Evolutionary conservation across 2,113 vertebrate species (phyloP).

Genomic region (Sorex fumeus): DNA sequence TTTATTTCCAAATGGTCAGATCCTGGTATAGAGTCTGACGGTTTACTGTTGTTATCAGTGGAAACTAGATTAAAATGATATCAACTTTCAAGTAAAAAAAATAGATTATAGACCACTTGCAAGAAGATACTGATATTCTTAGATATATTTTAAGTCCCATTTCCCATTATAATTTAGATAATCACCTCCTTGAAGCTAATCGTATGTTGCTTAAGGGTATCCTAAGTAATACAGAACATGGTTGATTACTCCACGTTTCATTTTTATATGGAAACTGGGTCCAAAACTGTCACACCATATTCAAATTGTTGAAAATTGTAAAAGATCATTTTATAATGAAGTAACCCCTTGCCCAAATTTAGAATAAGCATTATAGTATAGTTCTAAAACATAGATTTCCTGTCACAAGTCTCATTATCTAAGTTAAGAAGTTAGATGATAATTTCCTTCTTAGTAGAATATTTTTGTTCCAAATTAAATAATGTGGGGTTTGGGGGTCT

Average conservation of each 20-base stretch:
- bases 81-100: slow-evolving; percentile 67
- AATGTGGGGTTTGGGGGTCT: too few relatives aligned
- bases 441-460: background rate
- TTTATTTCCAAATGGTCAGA: slow-evolving; percentile 76
- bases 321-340: background rate
- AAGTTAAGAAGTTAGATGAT: background rate
- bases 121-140: background rate
- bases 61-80: slow-evolving; percentile 58
- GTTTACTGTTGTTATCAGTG: slow-evolving; percentile 53
- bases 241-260: background rate
- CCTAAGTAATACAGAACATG: background rate
- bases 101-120: slow-evolving; percentile 56
- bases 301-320: background rate
- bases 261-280: slow-evolving; percentile 20
- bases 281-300: background rate
- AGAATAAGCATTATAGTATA: background rate
- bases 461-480: background rate
- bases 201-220: background rate
- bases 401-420: background rate
- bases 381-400: background rate
- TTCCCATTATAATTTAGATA: slow-evolving; percentile 45
- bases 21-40: slow-evolving; percentile 61
- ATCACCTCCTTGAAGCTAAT: slow-evolving; percentile 4
- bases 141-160: slow-evolving; percentile 32
- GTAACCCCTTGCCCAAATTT: background rate